A percentile compares a stretch with the other conserved stretches of the same genome.
phyloP scores from a whole-genome alignment of 2,113 vertebrate species.

The Reinhardtius hippoglossoides region DNA sequence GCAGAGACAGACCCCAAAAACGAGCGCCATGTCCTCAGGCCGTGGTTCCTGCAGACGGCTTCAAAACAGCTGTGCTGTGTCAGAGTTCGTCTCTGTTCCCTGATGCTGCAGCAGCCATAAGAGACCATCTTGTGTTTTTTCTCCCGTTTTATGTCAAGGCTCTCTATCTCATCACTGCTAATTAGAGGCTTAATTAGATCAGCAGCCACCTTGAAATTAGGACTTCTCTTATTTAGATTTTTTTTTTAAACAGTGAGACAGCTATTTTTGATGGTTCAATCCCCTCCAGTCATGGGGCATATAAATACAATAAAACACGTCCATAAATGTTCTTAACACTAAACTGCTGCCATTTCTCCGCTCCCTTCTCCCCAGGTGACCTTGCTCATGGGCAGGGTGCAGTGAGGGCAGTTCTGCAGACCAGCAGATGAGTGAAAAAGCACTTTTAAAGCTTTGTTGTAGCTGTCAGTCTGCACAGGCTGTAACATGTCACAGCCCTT shows the following conservation, averaged over 20 bases:
- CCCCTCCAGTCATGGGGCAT: not conserved
- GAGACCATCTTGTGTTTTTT: slow-evolving; percentile 28
- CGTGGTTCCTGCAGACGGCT: slow-evolving; percentile 27
- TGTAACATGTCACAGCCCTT: slow-evolving; percentile 36
- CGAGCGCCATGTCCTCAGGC: slow-evolving; percentile 51
- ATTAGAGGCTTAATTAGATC: slow-evolving; percentile 62
- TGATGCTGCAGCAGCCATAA: slow-evolving; percentile 27
- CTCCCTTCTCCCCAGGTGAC: slow-evolving; percentile 28
- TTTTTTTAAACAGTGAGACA: not conserved
- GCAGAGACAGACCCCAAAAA: slow-evolving; percentile 27
- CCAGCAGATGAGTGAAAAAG: slow-evolving; percentile 22
- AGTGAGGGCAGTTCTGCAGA: slow-evolving; percentile 15
- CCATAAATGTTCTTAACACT: slow-evolving; percentile 22
- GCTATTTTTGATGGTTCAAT: not conserved
- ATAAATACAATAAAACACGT: slow-evolving; percentile 17
- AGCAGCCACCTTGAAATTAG: slow-evolving; percentile 51
- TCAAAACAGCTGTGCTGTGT: slow-evolving; percentile 61
- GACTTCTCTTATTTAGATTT: slow-evolving; percentile 20
- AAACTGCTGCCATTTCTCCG: slow-evolving; percentile 8
- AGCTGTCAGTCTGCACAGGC: slow-evolving; percentile 40
- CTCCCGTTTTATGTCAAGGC: not conserved
- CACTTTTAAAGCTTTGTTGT: slow-evolving; percentile 33
- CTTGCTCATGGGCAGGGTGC: slow-evolving; percentile 38
- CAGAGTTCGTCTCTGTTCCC: slow-evolving; percentile 30
- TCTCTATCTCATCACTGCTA: slow-evolving; percentile 50